phyloP scores from a whole-genome alignment of 2,888 invertebrate species.

The Erynnis tages region DNA sequence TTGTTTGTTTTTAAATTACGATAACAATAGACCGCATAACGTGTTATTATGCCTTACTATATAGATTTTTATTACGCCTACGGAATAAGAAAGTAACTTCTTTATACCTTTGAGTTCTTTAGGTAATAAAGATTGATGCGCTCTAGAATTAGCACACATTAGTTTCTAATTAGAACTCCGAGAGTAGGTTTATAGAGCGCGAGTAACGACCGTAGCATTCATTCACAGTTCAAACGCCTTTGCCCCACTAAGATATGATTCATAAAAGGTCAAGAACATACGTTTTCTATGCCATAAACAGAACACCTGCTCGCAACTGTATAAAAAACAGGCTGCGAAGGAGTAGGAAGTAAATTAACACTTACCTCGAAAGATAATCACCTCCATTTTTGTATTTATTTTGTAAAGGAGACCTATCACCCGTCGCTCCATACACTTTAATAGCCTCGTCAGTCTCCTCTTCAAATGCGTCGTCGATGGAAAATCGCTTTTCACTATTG shows the following conservation, averaged over 20 bases:
- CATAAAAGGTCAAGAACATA: conserved; percentile 65
- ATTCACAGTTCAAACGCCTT: conserved; percentile 63
- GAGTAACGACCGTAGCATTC: conserved; percentile 36
- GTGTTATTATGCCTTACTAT: too few species aligned
- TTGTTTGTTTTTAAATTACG: too few species aligned
- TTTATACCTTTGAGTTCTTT: too few species aligned
- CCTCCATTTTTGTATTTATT: conserved; percentile 71
- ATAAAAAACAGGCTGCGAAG: conserved; percentile 6
- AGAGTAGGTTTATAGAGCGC: conserved; percentile 37
- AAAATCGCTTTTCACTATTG: conserved; percentile 85
- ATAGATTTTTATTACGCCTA: too few species aligned
- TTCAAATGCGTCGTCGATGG: conserved; percentile 92
- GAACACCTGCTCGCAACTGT: neutral
- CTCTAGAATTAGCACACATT: conserved; percentile 44
- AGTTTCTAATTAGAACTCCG: conserved; percentile 46
- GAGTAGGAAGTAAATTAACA: conserved; percentile 23
- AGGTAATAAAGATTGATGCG: neutral
- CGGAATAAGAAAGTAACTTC: too few species aligned
- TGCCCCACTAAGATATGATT: conserved; percentile 63
- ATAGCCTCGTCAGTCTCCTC: conserved; percentile 91
- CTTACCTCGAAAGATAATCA: conserved; percentile 67
- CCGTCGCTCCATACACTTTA: conserved; percentile 89
- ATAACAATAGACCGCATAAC: too few species aligned
- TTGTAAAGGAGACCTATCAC: conserved; percentile 85
- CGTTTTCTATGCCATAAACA: conserved; percentile 17